Evolutionary conservation across 2,888 invertebrate species (phyloP).

Genomic region (Eupeodes latifasciatus): DNA sequence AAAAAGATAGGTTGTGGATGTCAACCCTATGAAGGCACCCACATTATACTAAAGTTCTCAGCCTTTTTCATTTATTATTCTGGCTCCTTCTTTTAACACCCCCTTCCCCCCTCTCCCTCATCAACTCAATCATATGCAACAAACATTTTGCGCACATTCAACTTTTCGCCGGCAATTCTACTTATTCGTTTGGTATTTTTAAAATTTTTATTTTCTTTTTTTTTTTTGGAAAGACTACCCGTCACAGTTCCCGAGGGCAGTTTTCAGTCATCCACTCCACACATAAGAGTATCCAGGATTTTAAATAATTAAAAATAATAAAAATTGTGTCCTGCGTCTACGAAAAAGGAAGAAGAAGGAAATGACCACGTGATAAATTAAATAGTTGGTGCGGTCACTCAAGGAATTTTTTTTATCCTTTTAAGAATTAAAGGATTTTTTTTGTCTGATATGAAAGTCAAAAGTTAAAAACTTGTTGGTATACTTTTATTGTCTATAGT

Average conservation of each 20-base stretch:
- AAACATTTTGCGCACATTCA: constrained; percentile 56
- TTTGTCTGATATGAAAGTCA: too few species aligned
- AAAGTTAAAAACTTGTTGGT: background rate
- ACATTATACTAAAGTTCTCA: constrained; percentile 37
- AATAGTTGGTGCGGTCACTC: background rate
- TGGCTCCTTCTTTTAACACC: too few species aligned
- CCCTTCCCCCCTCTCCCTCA: background rate
- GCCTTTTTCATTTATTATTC: constrained; percentile 27
- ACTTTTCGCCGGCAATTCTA: constrained; percentile 42
- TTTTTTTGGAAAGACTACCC: constrained; percentile 19
- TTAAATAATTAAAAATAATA: constrained; percentile 31
- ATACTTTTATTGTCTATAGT: too few species aligned
- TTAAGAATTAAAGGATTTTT: too few species aligned
- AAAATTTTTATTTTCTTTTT: constrained; percentile 8
- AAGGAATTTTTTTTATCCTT: background rate
- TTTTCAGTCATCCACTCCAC: background rate
- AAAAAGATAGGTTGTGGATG: constrained; percentile 52
- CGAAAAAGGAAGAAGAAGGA: background rate
- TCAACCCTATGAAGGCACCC: constrained; percentile 61
- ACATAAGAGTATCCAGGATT: background rate
- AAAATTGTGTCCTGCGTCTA: constrained; percentile 18
- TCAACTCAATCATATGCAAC: constrained; percentile 6
- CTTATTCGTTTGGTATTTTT: background rate
- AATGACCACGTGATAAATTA: background rate
- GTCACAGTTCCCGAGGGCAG: constrained; percentile 40